phyloP scores from a whole-genome alignment of 2,888 invertebrate species.

The Gastracanthus pulcherrimus region DNA sequence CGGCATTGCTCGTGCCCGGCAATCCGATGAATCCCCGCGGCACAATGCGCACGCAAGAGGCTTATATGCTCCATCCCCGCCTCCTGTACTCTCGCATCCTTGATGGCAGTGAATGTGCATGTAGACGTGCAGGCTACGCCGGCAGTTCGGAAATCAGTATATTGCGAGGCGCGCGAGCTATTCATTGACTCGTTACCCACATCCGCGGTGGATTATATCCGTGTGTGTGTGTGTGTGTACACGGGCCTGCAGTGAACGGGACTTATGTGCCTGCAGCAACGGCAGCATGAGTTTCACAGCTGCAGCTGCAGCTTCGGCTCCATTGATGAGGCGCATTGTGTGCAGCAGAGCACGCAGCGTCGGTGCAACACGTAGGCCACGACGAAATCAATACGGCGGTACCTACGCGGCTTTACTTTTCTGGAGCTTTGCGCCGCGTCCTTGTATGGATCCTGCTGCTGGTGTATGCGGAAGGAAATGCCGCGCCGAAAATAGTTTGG shows the following conservation, averaged over 20 bases:
- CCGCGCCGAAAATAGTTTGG: too few relatives aligned
- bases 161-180: not conserved
- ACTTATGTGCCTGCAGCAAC: not conserved
- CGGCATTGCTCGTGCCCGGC: not conserved
- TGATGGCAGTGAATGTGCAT: not conserved
- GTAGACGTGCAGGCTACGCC: too few relatives aligned
- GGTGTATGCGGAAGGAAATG: too few relatives aligned
- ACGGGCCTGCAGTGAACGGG: not conserved
- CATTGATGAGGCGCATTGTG: conserved; percentile 31
- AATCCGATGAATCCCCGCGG: not conserved
- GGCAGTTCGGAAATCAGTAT: not conserved
- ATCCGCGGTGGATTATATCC: not conserved
- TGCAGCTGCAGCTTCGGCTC: not conserved
- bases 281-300: too few relatives aligned
- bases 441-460: too few relatives aligned
- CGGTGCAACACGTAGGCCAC: conserved; percentile 27
- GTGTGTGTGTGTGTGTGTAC: not conserved
- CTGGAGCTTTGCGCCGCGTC: too few relatives aligned
- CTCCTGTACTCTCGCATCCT: not conserved
- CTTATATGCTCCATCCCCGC: not conserved
- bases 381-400: conserved; percentile 5
- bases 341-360: too few relatives aligned
- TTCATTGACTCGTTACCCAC: not conserved
- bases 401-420: too few relatives aligned
- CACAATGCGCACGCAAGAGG: not conserved